phyloP scores from a whole-genome alignment of 1,140 invertebrate species.

The Cydia strobilella region DNA sequence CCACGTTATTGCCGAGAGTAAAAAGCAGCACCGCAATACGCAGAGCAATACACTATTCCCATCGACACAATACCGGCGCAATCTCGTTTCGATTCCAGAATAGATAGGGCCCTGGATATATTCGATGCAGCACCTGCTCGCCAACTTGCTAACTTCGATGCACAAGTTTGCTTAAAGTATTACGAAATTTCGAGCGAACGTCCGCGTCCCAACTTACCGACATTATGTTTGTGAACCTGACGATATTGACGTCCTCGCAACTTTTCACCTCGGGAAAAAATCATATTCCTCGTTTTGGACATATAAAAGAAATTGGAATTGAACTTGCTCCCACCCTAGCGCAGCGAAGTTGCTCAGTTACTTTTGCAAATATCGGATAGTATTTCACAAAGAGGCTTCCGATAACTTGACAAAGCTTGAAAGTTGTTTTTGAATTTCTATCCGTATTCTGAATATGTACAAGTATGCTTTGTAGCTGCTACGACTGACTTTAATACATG shows the following conservation, averaged over 20 bases:
- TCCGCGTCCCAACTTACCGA: constrained; percentile 45
- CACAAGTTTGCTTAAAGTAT: constrained; percentile 71
- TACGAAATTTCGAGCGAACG: constrained; percentile 63
- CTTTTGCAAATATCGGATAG: constrained; percentile 59
- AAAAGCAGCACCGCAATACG: constrained; percentile 3
- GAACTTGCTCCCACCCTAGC: constrained; percentile 40
- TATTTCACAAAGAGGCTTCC: constrained; percentile 51
- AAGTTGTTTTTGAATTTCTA: constrained; percentile 48
- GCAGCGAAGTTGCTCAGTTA: constrained; percentile 41
- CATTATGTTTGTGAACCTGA: constrained; percentile 65
- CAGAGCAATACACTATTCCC: constrained; percentile 28
- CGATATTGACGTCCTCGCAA: constrained; percentile 50
- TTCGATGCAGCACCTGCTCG: constrained; percentile 67
- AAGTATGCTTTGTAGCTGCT: constrained; percentile 25
- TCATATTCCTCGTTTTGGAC: constrained; percentile 45
- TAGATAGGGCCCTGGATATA: constrained; percentile 43
- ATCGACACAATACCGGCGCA: constrained; percentile 38
- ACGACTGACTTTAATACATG: constrained; percentile 18
- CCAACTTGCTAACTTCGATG: constrained; percentile 61
- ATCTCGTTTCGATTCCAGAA: constrained; percentile 27
- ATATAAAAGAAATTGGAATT: constrained; percentile 57
- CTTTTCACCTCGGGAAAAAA: constrained; percentile 55
- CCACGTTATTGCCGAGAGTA: not conserved
- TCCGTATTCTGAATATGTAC: constrained; percentile 11
- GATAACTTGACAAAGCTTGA: constrained; percentile 45